phyloP scores from a whole-genome alignment of 1,140 invertebrate genomes.

The Solenopsis fugax region DNA sequence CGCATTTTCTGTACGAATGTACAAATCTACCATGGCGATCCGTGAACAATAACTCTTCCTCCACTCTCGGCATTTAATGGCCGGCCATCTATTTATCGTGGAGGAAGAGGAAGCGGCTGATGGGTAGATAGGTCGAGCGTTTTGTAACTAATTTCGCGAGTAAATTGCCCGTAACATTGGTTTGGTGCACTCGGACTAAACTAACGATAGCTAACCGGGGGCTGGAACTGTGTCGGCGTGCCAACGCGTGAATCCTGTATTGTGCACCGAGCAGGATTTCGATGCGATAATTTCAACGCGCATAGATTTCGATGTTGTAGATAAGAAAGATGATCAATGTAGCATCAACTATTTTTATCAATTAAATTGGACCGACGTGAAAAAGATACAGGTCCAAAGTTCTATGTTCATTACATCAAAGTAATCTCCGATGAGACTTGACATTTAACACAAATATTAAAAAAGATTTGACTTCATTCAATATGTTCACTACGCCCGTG shows the following conservation, averaged over 20 bases:
- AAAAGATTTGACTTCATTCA: conserved; percentile 1
- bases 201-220: conserved; percentile 70
- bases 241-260: conserved; percentile 60
- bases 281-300: neutral
- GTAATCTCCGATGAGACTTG: neutral
- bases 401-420: neutral
- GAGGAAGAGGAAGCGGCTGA: conserved; percentile 87
- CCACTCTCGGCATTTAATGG: conserved; percentile 84
- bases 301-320: neutral
- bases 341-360: too few relatives aligned
- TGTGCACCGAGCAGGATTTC: conserved; percentile 20
- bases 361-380: too few relatives aligned
- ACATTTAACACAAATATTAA: neutral
- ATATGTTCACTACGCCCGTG: too few relatives aligned
- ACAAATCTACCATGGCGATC: conserved; percentile 83
- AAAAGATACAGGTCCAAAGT: neutral
- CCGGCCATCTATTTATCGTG: conserved; percentile 84
- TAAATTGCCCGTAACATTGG: conserved; percentile 87
- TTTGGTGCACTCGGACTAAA: conserved; percentile 80
- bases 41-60: conserved; percentile 86
- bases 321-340: neutral
- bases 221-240: conserved; percentile 57
- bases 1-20: conserved; percentile 43
- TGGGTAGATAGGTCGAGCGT: conserved; percentile 86
- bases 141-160: conserved; percentile 87